phyloP scores from a whole-genome alignment of 2,888 invertebrate species.

The Drosophila mimetica region DNA sequence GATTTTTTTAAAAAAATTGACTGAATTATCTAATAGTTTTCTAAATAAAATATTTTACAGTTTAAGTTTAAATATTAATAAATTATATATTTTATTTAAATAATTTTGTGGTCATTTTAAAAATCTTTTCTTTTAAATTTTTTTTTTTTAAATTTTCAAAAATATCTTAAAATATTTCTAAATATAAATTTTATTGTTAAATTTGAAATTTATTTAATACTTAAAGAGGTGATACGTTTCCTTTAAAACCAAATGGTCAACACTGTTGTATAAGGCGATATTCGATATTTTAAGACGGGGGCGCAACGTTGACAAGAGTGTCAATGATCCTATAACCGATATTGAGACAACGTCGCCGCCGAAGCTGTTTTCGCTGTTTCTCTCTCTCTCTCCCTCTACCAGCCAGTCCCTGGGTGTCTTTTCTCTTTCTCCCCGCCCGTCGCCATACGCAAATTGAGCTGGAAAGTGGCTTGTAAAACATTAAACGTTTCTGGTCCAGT shows the following conservation, averaged over 20 bases:
- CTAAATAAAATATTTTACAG: too few relatives aligned
- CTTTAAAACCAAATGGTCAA: not conserved
- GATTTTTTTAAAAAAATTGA: too few relatives aligned
- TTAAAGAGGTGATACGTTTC: not conserved
- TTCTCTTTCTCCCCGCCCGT: conserved; percentile 7
- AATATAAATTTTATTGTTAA: too few relatives aligned
- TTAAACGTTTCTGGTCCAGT: conserved; percentile 63
- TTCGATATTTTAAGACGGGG: conserved; percentile 30
- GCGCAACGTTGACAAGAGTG: conserved; percentile 65
- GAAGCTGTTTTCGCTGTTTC: conserved; percentile 3
- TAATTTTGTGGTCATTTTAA: too few relatives aligned
- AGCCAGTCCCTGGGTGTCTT: not conserved
- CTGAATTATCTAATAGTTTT: too few relatives aligned
- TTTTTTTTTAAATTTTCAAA: too few relatives aligned
- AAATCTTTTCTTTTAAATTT: too few relatives aligned
- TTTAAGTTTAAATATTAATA: too few relatives aligned
- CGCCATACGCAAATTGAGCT: conserved; percentile 70
- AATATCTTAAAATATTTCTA: too few relatives aligned
- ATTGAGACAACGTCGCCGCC: conserved; percentile 57
- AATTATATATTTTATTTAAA: too few relatives aligned
- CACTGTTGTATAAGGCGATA: conserved; percentile 5
- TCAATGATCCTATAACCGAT: conserved; percentile 80
- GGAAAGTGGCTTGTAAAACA: conserved; percentile 75
- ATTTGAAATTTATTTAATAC: too few relatives aligned
- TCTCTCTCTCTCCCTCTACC: conserved; percentile 15